A percentile compares a stretch with the other conserved stretches of the same genome.
Evolutionary conservation across 2,797 vertebrate genomes (phyloP).

Genomic region (Lindbergichthys nudifrons): DNA sequence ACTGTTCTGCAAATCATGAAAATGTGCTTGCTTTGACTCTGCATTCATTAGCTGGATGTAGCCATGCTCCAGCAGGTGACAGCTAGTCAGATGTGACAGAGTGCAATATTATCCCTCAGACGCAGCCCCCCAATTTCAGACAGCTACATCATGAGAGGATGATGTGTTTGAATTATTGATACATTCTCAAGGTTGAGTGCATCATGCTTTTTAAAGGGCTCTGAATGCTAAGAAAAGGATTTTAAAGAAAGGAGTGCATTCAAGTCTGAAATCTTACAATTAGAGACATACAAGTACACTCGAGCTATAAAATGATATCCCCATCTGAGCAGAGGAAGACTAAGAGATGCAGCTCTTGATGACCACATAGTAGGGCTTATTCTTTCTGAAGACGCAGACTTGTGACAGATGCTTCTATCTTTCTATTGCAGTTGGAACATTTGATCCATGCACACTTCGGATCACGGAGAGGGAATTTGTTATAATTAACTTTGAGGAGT

Average conservation of each 20-base stretch:
- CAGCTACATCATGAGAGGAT: conserved; percentile 81
- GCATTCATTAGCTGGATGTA: conserved; percentile 69
- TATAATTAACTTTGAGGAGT: conserved; percentile 77
- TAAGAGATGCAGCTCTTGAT: conserved; percentile 47
- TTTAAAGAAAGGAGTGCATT: conserved; percentile 54
- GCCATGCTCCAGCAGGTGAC: conserved; percentile 71
- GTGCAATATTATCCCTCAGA: conserved; percentile 80
- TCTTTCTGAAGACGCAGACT: conserved; percentile 37
- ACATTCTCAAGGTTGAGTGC: conserved; percentile 83
- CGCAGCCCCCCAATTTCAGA: conserved; percentile 76
- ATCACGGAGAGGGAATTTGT: conserved; percentile 62
- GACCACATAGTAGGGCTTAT: conserved; percentile 55
- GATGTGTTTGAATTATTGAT: conserved; percentile 85
- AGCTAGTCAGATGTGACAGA: conserved; percentile 80
- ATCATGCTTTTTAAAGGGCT: conserved; percentile 70
- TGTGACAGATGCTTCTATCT: conserved; percentile 60
- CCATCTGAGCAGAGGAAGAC: conserved; percentile 23
- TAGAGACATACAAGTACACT: conserved; percentile 51
- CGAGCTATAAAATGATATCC: conserved; percentile 47
- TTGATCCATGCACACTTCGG: conserved; percentile 51
- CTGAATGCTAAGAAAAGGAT: conserved; percentile 46
- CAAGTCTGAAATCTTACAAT: conserved; percentile 65
- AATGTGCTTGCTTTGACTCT: conserved; percentile 66
- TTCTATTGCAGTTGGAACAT: conserved; percentile 54
- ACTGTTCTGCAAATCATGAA: conserved; percentile 61